Percentiles rank a stretch among this genome's conserved stretches.
phyloP scores from a whole-genome alignment of 2,888 invertebrate species.

The Ptycholaimellus sp. region DNA sequence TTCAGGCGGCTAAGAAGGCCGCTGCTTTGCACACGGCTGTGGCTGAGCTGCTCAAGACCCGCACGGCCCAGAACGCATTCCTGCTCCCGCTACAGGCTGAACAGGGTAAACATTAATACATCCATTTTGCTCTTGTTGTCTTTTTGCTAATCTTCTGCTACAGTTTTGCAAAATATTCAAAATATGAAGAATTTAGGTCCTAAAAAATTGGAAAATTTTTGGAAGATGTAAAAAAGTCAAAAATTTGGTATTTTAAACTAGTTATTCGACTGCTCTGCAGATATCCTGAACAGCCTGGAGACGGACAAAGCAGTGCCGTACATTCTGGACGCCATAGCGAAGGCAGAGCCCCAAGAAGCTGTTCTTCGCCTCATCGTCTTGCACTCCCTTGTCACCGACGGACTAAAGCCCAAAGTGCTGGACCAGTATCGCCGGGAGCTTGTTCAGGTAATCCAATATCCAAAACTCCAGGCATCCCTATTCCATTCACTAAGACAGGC shows the following conservation, averaged over 20 bases:
- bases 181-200: conserved; percentile 4
- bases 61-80: conserved; percentile 48
- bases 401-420: conserved; percentile 63
- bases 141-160: no score
- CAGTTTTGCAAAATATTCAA: no score
- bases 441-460: conserved; percentile 36
- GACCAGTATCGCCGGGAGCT: conserved; percentile 49
- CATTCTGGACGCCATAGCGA: conserved; percentile 74
- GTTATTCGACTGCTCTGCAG: conserved; percentile 28
- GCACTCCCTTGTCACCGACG: conserved; percentile 71
- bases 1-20: conserved; percentile 61
- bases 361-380: conserved; percentile 68
- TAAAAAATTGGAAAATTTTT: not conserved
- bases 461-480: no score
- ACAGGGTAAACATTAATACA: conserved; percentile 38
- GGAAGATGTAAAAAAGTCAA: not conserved
- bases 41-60: conserved; percentile 72
- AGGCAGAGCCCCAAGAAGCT: conserved; percentile 52
- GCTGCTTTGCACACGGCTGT: conserved; percentile 52
- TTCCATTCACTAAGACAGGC: no score
- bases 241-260: conserved; percentile 2
- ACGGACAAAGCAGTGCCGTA: conserved; percentile 62
- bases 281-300: conserved; percentile 67
- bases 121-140: not conserved
- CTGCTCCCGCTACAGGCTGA: conserved; percentile 54